A percentile compares a stretch with the other conserved stretches of the same genome.
These are phyloP conservation scores for Cinclus mexicanus DNA, from an alignment of 2,113 vertebrate species.

Conservation along the genomic window DNA sequence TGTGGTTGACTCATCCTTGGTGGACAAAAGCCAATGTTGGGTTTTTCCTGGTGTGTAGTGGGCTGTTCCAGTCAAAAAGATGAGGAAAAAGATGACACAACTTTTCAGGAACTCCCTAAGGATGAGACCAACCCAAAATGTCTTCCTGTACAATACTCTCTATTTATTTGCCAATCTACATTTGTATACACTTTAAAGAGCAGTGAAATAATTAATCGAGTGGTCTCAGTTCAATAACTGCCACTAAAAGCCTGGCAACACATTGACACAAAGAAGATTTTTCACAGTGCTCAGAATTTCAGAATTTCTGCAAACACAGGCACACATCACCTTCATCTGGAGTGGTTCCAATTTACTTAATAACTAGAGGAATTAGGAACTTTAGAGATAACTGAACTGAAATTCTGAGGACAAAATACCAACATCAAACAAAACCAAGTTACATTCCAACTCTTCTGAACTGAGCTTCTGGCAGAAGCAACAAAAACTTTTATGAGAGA, in stretches of 20 bases:
- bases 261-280: not conserved
- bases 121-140: not conserved
- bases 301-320: not conserved
- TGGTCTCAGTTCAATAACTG: not conserved
- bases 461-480: not conserved
- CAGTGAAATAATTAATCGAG: not conserved
- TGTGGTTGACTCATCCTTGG: not conserved
- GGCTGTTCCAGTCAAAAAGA: not conserved
- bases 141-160: not conserved
- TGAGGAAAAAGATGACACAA: not conserved
- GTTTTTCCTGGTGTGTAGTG: not conserved
- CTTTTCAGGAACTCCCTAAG: not conserved
- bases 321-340: not conserved
- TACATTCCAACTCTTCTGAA: not conserved
- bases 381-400: not conserved
- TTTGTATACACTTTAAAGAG: not conserved
- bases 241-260: not conserved
- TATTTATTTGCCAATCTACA: not conserved
- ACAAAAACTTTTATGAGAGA: not conserved
- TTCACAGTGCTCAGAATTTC: not conserved
- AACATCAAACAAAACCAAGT: not conserved
- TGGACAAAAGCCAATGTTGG: not conserved
- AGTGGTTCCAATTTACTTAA: not conserved
- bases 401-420: not conserved
- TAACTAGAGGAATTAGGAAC: not conserved